These are phyloP conservation scores for Colletes gigas DNA, from an alignment of 1,140 invertebrate genomes.

Conservation along the genomic window DNA sequence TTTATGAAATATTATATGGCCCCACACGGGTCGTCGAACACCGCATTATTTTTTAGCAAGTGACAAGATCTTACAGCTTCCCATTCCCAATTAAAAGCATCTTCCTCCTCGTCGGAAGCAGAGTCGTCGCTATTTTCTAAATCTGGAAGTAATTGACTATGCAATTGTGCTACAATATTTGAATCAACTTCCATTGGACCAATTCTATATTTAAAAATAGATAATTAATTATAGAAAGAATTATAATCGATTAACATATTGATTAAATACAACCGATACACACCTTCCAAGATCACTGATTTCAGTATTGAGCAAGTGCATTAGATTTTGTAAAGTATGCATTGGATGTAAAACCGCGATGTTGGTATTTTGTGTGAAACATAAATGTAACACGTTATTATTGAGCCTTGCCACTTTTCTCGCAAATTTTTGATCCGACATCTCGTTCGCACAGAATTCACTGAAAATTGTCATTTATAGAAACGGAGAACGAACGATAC, in stretches of 20 bases:
- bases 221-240: constrained; percentile 31
- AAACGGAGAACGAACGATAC: background rate
- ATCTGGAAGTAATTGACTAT: constrained; percentile 83
- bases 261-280: constrained; percentile 48
- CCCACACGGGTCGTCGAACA: background rate
- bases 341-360: constrained; percentile 84
- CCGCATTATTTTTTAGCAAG: background rate
- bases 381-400: constrained; percentile 90
- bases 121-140: constrained; percentile 85
- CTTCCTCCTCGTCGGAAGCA: constrained; percentile 85
- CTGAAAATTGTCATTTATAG: constrained; percentile 77
- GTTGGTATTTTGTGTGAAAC: constrained; percentile 89
- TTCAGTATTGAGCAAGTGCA: constrained; percentile 86
- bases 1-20: background rate
- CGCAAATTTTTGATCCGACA: constrained; percentile 87
- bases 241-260: too few relatives aligned
- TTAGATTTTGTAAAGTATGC: constrained; percentile 88
- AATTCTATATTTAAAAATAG: constrained; percentile 73
- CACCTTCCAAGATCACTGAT: constrained; percentile 87
- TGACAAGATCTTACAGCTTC: constrained; percentile 82
- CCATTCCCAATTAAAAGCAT: constrained; percentile 85
- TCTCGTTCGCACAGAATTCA: constrained; percentile 88
- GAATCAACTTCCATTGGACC: constrained; percentile 83
- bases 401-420: constrained; percentile 89
- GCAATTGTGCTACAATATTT: constrained; percentile 81